Evolutionary conservation across 2,888 invertebrate genomes (phyloP), one percentile per base, ranked within the genome.

Genomic region (Drosophila ustulata): DNA sequence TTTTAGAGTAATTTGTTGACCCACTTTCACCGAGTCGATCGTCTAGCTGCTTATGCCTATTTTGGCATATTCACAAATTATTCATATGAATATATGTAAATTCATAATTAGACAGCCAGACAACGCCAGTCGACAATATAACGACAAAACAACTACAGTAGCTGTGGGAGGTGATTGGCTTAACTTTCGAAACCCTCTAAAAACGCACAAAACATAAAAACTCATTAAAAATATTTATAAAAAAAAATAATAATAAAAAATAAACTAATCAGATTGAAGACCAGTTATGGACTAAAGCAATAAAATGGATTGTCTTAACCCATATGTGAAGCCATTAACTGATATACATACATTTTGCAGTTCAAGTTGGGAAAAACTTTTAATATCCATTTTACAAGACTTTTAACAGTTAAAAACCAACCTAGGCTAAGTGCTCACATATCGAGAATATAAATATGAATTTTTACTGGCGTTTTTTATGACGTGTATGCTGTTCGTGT

Each of bases 41-140:
- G 45, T 30, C 41, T 55, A 65, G 56, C 88, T 58, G 83, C 89
- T 83, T 83, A 84, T 83, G 65, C 89, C 82, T 80, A 86, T 77
- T 82, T 80, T 68, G 89, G 87, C 64, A 55, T 50, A 58, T 52
- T 55, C 56, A 46, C 23, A 47, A 63, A 37, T n/a, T 50, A 70
- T 70, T 58, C 80, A 82, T 80, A 82, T 71, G 56, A 57, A 74
- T 69, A 61, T 28, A 11, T 37, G 23, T 23, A 65, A 64, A 66
- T 68, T 56, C 50, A 59, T 66, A 83, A 89, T 82, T 82, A 86
- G 71, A 87, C 84, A 76, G 64, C 45, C 34, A 52, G 56, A 41
- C 52, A 52, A 39, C 53, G 55, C 43, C n/a, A 56, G 55, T 43
- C 45, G 56, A 49, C 32, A 51, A 56, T 18, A 56, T 8, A 50